Base-by-base conservation (phyloP, 2,113 vertebrate genomes). In the Entelurus aequoreus region DNA sequence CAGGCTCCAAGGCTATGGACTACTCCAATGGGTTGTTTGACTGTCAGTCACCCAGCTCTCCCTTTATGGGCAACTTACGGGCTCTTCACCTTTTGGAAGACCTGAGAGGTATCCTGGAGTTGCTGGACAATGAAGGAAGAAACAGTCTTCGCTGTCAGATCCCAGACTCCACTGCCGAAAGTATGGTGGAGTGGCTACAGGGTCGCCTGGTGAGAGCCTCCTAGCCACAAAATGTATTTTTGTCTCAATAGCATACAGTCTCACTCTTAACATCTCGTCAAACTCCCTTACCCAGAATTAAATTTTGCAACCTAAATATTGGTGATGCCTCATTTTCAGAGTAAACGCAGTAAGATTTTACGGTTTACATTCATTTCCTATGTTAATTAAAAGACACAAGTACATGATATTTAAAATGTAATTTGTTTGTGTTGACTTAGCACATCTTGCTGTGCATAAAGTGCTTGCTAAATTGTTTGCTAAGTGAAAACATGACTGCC, bases 21-120 rank as follows among this genome's bases (percentile, higher is more conserved):
- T 99, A 97, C 72, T 91, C 95, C 65, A 98, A 97, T 38, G 94
- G 96, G 59, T 83, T 98, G 71, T 99, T 95, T 72, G 96, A 98
- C 79, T 99, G 95, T 77, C 96, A 98, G 84, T 99, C 96, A 0
- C 96, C 96, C 35, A 96, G 94, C 0, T 98, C 96, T 6, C 96
- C 96, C 0, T 97, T 96, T 85, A 94, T 98, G 91, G 94, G 96
- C 16, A 84, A 88, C 68, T 80, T 98, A 69, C 90, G 95, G 46
- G 95, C 92, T 0, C 86, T 99, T 68, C 95, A 99, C 61, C 91
- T 98, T 0, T 87, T 98, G 64, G 96, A 99, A 66, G 96, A 99
- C 66, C 84, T 98, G 52, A 82, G 94, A 15, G 90, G 93, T 0
- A 69, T 97, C 75, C 78, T 99, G 64, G 95, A 97, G 80, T 77